Base-by-base conservation (phyloP, 2,797 vertebrate genomes). In the Pterois miles region DNA sequence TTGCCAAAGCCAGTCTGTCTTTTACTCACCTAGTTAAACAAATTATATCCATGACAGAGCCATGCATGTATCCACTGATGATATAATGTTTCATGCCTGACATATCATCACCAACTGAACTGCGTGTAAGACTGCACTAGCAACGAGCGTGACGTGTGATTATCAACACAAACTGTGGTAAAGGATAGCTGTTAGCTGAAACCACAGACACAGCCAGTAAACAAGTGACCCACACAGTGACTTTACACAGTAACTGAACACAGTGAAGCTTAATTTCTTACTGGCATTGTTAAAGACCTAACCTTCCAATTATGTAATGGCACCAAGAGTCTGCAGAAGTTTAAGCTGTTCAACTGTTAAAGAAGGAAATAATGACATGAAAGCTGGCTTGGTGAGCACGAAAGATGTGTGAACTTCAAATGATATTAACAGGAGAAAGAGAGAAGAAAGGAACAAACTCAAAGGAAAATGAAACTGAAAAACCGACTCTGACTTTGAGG, bases 271-370 rank as follows among this genome's bases (percentile, higher is more conserved):
- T 68, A 23, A 56, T 63, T 58, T 84, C 33, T 33, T 31, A 4
- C 43, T 58, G 48, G 31, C 65, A 11, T 65, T 54, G 60, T 74
- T 53, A 69, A 34, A 67, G 67, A 74, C 48, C 9, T 27, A 48
- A 18, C 38, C 38, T 63, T 77, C 27, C 68, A 78, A 82, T 83
- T 72, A 84, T 56, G 36, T 67, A 81, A 83, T 72, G 56, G 40
- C 16, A 22, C 12, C 4, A 29, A 23, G 22, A 66, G 50, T 36
- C 66, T 64, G 31, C 59, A 59, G 22, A 76, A 36, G 56, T 67
- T 43, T n/a, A 40, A 34, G 16, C 22, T 14, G 2, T 33, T 50
- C 27, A 25, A 23, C 59, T 57, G 65, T 48, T 27, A 67, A 59
- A n/a, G 8, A 36, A 38, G 10, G 50, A 29, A 31, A 43, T 31